Base-by-base conservation (phyloP, 92 coral and sea anemone species). In the Porites cylindrica region DNA sequence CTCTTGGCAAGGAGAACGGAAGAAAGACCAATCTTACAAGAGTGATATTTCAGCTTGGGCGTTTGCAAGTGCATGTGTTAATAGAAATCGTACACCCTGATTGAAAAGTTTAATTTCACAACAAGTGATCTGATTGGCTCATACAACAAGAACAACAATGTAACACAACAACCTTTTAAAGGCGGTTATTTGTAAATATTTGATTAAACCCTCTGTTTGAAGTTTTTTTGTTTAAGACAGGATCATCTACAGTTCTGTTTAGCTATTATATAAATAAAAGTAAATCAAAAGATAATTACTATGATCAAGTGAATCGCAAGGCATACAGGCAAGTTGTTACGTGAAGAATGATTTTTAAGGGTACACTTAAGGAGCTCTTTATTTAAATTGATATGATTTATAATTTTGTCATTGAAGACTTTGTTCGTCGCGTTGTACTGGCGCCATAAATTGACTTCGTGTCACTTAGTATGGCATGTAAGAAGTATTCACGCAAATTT, bases 121-220 rank as follows among this genome's bases (percentile, higher is more conserved):
- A 43, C 52, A 56, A 11, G 82, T 20, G 60, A 66, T 77, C 13
- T 78, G 82, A 85, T 85, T 85, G 89, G 89, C 56, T 66, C 17
- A 75, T 74, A 8, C 67, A 59, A 56, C 52, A 59, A 58, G 8
- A 13, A 43, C 69, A 13, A 82, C 14, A 1, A 14, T 38, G 14
- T 13, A 43, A 13, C 70, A 23, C 70, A 83, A 65, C 47, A 14
- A 65, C 61, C 38, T 56, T 38, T 56, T 18, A 23, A 69, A 53
- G 78, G 78, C 71, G 86, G 32, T 82, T 56, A 81, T 67, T 54
- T 68, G 65, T 81, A 81, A 81, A 81, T 81, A 67, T 81, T 81
- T 76, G 24, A 76, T 32, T 52, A 81, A 81, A 81, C 76, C 29
- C 38, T 70, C 29, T 69, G 18, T 17, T 70, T 58, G 54, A 66